Evolutionary conservation across 2,888 invertebrate species (phyloP).

Genomic region (Conops quadrifasciatus): DNA sequence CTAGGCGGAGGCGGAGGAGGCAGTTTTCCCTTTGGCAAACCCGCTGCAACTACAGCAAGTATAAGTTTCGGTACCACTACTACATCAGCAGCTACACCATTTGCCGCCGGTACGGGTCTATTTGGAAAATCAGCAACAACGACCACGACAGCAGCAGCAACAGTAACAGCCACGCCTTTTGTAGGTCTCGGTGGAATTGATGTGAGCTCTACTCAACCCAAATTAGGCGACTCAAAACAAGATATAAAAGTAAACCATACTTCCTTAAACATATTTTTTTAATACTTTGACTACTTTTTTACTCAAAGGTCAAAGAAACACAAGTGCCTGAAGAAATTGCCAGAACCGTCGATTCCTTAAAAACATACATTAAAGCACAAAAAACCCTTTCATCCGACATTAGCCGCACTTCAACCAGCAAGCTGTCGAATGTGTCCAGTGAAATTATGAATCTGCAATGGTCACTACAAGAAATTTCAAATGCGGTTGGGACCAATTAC

Average conservation of each 20-base stretch:
- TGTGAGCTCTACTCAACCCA: constrained; percentile 61
- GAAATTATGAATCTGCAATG: constrained; percentile 59
- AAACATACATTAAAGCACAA: constrained; percentile 86
- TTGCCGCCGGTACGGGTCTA: constrained; percentile 43
- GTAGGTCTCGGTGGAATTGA: constrained; percentile 64
- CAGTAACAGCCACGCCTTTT: constrained; percentile 51
- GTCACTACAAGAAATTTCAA: constrained; percentile 60
- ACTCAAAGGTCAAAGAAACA: constrained; percentile 59
- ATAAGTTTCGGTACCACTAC: constrained; percentile 58
- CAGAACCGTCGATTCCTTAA: constrained; percentile 81
- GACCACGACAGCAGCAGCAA: constrained; percentile 43
- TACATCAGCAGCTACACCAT: constrained; percentile 56
- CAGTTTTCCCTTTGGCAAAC: constrained; percentile 54
- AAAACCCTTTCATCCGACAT: constrained; percentile 84
- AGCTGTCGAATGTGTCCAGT: constrained; percentile 59
- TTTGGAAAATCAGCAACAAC: constrained; percentile 53
- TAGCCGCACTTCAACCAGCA: constrained; percentile 71
- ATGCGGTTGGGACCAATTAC: constrained; percentile 61
- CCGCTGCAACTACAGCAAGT: constrained; percentile 54
- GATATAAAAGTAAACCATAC: constrained; percentile 53
- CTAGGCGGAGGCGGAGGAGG: constrained; percentile 44
- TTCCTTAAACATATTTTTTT: not conserved
- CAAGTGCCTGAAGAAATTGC: constrained; percentile 79
- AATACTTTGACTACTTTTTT: not conserved
- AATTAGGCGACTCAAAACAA: constrained; percentile 60